A percentile compares a stretch with the other conserved stretches of the same genome.
These are phyloP conservation scores for Eupeodes luniger DNA, from an alignment of 2,888 invertebrate species.

Conservation along the genomic window DNA sequence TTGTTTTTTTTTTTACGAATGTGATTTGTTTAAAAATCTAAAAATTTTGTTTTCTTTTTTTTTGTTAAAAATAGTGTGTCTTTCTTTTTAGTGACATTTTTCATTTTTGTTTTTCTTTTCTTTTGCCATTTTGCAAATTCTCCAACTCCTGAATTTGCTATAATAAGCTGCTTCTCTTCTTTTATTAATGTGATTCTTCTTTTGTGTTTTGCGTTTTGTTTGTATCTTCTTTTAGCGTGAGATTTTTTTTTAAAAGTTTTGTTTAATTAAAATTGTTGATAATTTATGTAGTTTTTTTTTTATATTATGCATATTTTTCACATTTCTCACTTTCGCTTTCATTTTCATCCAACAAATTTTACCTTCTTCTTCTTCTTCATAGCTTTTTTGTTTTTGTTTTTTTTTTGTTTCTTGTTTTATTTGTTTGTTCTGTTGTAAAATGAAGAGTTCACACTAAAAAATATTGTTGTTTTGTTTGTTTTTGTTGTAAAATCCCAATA, in stretches of 20 bases:
- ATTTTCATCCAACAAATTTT: conserved; percentile 49
- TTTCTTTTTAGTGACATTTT: conserved; percentile 30
- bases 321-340: conserved; percentile 31
- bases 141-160: conserved; percentile 45
- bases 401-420: conserved; percentile 29
- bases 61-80: conserved; percentile 4
- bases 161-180: conserved; percentile 25
- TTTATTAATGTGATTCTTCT: conserved; percentile 31
- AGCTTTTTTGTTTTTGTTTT: conserved; percentile 23
- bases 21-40: conserved; percentile 36
- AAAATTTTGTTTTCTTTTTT: neutral
- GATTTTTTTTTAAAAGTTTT: conserved; percentile 9
- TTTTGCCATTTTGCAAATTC: conserved; percentile 43
- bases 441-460: conserved; percentile 65
- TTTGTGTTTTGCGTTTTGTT: conserved; percentile 2
- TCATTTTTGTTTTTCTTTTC: conserved; percentile 13
- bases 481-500: conserved; percentile 67
- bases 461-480: conserved; percentile 34
- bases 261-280: conserved; percentile 45
- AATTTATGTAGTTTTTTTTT: conserved; percentile 37
- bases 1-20: conserved; percentile 47
- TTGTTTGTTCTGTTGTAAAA: conserved; percentile 34
- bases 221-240: conserved; percentile 34
- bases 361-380: conserved; percentile 6
- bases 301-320: neutral